Conservation (phyloP, 1,140 invertebrate species). For the Alviniconcha marisindica region DNA sequence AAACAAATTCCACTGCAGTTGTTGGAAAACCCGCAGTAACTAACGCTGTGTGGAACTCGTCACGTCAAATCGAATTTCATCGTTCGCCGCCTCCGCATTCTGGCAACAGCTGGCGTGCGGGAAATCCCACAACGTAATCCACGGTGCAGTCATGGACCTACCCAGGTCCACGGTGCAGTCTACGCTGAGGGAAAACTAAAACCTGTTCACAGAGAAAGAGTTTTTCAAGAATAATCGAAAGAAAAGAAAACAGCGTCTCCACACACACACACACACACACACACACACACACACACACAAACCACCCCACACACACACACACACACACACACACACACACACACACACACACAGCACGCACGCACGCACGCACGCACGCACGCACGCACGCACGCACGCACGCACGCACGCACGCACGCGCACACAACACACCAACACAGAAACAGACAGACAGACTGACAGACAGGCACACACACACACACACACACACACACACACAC, state of each 20-base stretch:
- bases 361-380: background rate
- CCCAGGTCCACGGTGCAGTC: background rate
- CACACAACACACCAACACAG: too few species aligned
- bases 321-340: conserved; percentile 3
- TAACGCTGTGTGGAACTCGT: too few species aligned
- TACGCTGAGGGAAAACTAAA: background rate
- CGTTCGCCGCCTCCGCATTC: background rate
- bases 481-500: background rate
- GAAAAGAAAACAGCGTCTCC: too few species aligned
- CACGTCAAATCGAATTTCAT: background rate
- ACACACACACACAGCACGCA: too few species aligned
- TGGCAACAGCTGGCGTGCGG: background rate
- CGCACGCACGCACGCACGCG: too few species aligned
- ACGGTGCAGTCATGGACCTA: background rate
- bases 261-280: too few species aligned
- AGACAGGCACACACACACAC: background rate
- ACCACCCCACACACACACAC: too few species aligned
- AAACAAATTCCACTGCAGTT: background rate
- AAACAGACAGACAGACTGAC: background rate
- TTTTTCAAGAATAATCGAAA: background rate
- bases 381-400: background rate
- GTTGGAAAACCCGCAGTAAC: background rate
- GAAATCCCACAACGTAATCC: background rate
- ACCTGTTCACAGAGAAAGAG: background rate
- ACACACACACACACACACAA: too few species aligned